A percentile compares a stretch with the other conserved stretches of the same genome.
Evolutionary conservation across 2,888 invertebrate species (phyloP).

Genomic region (Hydriomena furcata): DNA sequence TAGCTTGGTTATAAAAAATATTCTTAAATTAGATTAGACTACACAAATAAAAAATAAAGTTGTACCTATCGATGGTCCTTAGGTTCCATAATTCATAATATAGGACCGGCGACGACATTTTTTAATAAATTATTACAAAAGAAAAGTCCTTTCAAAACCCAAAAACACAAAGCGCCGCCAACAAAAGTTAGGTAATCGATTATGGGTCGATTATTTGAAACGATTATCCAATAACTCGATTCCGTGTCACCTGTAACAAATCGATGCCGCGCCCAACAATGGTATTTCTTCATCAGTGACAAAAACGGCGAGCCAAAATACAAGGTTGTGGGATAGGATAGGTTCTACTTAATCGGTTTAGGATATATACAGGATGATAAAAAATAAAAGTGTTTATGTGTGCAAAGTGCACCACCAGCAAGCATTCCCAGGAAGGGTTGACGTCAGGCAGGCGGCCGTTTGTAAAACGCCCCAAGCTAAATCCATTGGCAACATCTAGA

Average conservation of each 20-base stretch:
- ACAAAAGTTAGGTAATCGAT: conserved; percentile 79
- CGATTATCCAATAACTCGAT: conserved; percentile 68
- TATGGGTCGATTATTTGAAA: conserved; percentile 67
- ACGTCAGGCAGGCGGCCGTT: too few relatives aligned
- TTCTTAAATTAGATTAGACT: background rate
- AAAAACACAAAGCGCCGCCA: conserved; percentile 65
- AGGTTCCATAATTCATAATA: conserved; percentile 13
- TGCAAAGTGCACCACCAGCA: too few relatives aligned
- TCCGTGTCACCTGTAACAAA: conserved; percentile 75
- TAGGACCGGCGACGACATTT: conserved; percentile 12
- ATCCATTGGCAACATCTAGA: too few relatives aligned
- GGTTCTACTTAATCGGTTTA: conserved; percentile 38
- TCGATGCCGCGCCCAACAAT: conserved; percentile 66
- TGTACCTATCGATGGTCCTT: too few relatives aligned
- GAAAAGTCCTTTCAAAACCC: conserved; percentile 37
- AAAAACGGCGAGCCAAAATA: conserved; percentile 73
- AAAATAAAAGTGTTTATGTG: background rate
- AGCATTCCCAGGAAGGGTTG: too few relatives aligned
- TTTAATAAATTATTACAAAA: conserved; percentile 3
- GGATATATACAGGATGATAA: conserved; percentile 57
- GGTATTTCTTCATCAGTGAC: conserved; percentile 78
- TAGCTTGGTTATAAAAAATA: too few relatives aligned
- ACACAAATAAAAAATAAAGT: background rate
- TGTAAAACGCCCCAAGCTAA: too few relatives aligned
- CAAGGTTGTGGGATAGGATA: conserved; percentile 67